Evolutionary conservation across 2,888 invertebrate species (phyloP).

Genomic region (Lasioglossum malachurum): DNA sequence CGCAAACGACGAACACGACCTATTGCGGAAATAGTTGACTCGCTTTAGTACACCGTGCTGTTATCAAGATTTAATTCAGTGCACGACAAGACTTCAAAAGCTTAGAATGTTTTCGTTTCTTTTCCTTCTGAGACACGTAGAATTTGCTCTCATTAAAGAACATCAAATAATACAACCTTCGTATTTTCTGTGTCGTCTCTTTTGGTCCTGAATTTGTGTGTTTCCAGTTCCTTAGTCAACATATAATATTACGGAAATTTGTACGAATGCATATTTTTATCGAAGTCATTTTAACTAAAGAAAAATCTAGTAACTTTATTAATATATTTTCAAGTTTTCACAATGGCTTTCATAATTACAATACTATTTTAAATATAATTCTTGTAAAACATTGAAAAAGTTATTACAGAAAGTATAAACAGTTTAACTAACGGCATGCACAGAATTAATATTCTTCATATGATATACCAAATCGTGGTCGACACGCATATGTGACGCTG

Average conservation of each 20-base stretch:
- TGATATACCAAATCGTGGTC: too few relatives aligned
- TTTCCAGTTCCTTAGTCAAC: background rate
- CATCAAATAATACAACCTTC: background rate
- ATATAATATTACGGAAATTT: background rate
- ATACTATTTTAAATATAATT: too few relatives aligned
- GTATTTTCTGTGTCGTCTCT: background rate
- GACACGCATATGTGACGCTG: too few relatives aligned
- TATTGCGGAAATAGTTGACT: slow-evolving; percentile 14
- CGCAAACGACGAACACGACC: slow-evolving; percentile 41
- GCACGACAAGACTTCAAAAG: slow-evolving; percentile 25
- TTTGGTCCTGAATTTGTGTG: background rate
- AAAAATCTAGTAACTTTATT: too few relatives aligned
- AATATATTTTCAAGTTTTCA: too few relatives aligned
- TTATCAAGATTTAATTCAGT: slow-evolving; percentile 42
- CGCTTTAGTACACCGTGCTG: slow-evolving; percentile 21
- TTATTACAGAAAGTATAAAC: too few relatives aligned
- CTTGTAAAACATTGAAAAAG: too few relatives aligned
- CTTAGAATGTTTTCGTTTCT: slow-evolving; percentile 6
- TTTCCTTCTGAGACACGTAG: slow-evolving; percentile 8
- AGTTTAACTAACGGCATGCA: too few relatives aligned
- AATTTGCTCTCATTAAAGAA: slow-evolving; percentile 7
- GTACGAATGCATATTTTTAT: background rate
- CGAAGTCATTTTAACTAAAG: too few relatives aligned
- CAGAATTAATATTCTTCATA: too few relatives aligned
- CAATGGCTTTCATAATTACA: too few relatives aligned